Percentiles rank a stretch among this genome's conserved stretches.
These are phyloP conservation scores for Sardinella longiceps DNA, from an alignment of 2,797 vertebrate genomes.

Conservation along the genomic window DNA sequence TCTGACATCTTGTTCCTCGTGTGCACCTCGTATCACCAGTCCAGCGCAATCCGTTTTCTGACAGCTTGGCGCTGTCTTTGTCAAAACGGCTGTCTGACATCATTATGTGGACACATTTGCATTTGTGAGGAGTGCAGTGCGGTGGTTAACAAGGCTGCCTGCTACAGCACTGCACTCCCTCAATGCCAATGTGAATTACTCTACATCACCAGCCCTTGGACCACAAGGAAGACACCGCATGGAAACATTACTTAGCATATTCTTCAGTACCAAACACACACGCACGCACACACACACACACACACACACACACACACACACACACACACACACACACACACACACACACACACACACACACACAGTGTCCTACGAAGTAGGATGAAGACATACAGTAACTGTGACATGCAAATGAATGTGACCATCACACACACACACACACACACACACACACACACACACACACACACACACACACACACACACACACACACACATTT, in stretches of 20 bases:
- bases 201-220: no score
- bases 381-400: no score
- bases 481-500: background rate
- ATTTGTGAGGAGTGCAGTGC: background rate
- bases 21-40: background rate
- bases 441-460: background rate
- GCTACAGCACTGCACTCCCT: no score
- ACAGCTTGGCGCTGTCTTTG: background rate
- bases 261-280: background rate
- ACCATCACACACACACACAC: no score
- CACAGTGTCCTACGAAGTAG: no score
- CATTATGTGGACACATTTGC: background rate
- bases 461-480: slow-evolving; percentile 20
- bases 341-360: no score
- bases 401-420: no score
- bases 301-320: background rate
- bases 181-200: no score
- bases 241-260: background rate
- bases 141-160: background rate
- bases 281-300: background rate
- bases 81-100: background rate
- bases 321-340: no score
- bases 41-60: background rate
- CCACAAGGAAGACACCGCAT: background rate
- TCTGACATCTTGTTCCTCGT: background rate